Evolutionary conservation across 2,888 invertebrate genomes (phyloP), one percentile per base, ranked within the genome.

Genomic region (Tortricodes alternella): DNA sequence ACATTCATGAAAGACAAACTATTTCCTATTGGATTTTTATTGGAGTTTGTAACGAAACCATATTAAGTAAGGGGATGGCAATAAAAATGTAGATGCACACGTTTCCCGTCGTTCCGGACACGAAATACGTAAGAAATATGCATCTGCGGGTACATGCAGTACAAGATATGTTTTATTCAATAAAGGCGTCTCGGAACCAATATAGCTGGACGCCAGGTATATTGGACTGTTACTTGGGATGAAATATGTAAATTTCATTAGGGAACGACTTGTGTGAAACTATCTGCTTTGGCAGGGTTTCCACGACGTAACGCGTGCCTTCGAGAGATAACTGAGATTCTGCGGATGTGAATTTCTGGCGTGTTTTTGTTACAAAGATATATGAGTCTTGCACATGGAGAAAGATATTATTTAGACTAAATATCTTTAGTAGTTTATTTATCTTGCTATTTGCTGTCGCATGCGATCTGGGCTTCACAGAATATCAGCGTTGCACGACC

Each of bases 131-230:
- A 78, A 80, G 83, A 82, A 83, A 84, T 85, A 87, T 87, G 85
- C 86, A 85, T 78, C 81, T 68, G 62, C 74, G 74, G 76, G 78
- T 78, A 84, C 80, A 83, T 81, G 80, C 78, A 76, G 83, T 82
- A 84, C 80, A 80, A 80, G 75, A 71, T 70, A 86, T 88, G 85
- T 84, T 77, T 89, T 87, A 89, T 89, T 87, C 89, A 89, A 67
- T 61, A 71, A 76, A 63, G 68, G 66, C 67, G 68, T 69, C 69
- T 74, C 71, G 75, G 76, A 83, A 85, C 83, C 85, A 87, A 85
- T 87, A 84, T 76, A 78, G 68, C 73, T 56, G 53, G 62, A 59
- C 66, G 60, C 60, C 57, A 70, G 70, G 65, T 76, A 73, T 80
- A 80, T 80, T 81, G 78, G 74, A 75, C 69, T 67, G 68, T 68